These are phyloP conservation scores for Osmoderma eremita DNA, from an alignment of 2,888 invertebrate species.

Conservation along the genomic window DNA sequence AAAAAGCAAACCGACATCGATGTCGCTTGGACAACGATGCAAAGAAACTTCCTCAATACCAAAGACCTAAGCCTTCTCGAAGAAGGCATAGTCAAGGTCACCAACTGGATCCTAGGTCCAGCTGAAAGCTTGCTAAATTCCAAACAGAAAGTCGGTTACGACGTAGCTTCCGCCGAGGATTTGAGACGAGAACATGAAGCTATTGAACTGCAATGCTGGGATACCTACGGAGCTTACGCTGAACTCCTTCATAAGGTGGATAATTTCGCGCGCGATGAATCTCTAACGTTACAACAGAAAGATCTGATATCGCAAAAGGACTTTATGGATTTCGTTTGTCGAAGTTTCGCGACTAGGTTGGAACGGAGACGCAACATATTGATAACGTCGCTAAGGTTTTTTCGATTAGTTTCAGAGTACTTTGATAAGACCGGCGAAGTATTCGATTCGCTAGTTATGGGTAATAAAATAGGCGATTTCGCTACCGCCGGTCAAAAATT, in stretches of 20 bases:
- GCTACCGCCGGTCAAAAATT: constrained; percentile 69
- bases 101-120: constrained; percentile 81
- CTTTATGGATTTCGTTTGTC: constrained; percentile 84
- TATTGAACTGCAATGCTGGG: constrained; percentile 79
- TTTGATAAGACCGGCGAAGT: constrained; percentile 75
- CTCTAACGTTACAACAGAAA: constrained; percentile 62
- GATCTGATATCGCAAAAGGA: constrained; percentile 79
- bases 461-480: constrained; percentile 69
- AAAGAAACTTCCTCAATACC: constrained; percentile 69
- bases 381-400: constrained; percentile 79
- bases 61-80: constrained; percentile 71
- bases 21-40: constrained; percentile 70
- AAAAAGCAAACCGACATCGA: constrained; percentile 70
- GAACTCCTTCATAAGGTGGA: constrained; percentile 80
- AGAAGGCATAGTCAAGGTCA: constrained; percentile 75
- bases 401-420: constrained; percentile 78
- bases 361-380: constrained; percentile 79
- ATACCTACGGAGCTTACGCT: constrained; percentile 82
- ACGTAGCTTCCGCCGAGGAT: constrained; percentile 77
- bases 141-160: constrained; percentile 77
- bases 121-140: constrained; percentile 79
- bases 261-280: constrained; percentile 65
- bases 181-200: constrained; percentile 78
- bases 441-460: constrained; percentile 74
- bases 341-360: constrained; percentile 78